phyloP scores from a whole-genome alignment of 2,113 vertebrate species.

The Donacobius atricapilla region DNA sequence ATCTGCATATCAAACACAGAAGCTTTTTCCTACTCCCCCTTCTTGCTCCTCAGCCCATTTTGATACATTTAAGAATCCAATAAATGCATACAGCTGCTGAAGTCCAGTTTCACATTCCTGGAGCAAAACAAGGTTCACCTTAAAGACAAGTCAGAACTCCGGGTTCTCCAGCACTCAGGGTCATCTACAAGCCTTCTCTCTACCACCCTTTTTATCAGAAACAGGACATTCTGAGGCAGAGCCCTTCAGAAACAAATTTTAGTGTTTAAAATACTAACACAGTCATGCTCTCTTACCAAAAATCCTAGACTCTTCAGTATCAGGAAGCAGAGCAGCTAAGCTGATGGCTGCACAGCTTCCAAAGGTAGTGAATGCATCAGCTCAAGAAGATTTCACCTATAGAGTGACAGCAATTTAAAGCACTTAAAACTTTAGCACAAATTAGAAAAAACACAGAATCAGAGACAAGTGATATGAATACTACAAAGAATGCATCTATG shows the following conservation, averaged over 20 bases:
- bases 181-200: not conserved
- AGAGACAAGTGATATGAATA: not conserved
- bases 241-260: not conserved
- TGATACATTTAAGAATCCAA: not conserved
- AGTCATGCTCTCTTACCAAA: not conserved
- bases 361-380: not conserved
- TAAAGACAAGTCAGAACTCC: not conserved
- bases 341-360: not conserved
- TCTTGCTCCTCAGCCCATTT: not conserved
- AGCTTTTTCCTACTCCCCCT: not conserved
- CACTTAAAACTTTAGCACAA: not conserved
- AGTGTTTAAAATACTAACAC: not conserved
- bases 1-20: not conserved
- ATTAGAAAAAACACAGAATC: not conserved
- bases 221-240: not conserved
- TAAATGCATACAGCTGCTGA: not conserved
- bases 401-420: not conserved
- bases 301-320: conserved; percentile 27
- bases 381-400: not conserved
- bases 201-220: not conserved
- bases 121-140: not conserved
- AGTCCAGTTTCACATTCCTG: not conserved
- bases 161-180: not conserved
- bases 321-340: conserved; percentile 2
- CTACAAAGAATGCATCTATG: not conserved